Evolutionary conservation across 2,113 vertebrate genomes (phyloP).

Genomic region (Istiophorus platypterus): DNA sequence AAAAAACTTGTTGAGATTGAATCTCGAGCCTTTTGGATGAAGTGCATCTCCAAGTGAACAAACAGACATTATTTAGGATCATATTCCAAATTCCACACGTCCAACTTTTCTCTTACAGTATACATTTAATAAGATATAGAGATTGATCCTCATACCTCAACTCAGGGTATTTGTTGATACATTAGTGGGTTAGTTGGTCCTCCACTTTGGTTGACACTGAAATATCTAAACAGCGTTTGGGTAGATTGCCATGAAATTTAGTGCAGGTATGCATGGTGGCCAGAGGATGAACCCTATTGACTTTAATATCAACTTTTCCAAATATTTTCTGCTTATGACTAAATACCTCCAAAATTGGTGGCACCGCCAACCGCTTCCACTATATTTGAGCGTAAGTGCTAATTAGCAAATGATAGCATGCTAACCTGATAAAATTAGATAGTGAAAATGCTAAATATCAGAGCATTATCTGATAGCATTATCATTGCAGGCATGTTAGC

Average conservation of each 20-base stretch:
- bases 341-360: background rate
- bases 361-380: background rate
- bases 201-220: background rate
- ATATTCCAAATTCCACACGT: background rate
- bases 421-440: background rate
- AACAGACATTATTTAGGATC: background rate
- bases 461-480: background rate
- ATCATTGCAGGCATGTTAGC: too few species aligned
- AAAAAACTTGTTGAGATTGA: constrained; percentile 39
- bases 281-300: background rate
- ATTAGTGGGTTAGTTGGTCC: background rate
- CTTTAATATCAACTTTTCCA: background rate
- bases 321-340: background rate
- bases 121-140: background rate
- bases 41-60: constrained; percentile 6
- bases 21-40: constrained; percentile 21
- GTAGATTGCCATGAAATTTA: background rate
- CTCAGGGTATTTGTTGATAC: background rate
- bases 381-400: background rate
- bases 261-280: background rate
- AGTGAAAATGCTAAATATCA: background rate
- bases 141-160: background rate
- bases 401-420: constrained; percentile 11
- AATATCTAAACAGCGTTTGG: background rate
- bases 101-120: background rate